phyloP scores from a whole-genome alignment of 2,888 invertebrate genomes.

The Arctia plantaginis region DNA sequence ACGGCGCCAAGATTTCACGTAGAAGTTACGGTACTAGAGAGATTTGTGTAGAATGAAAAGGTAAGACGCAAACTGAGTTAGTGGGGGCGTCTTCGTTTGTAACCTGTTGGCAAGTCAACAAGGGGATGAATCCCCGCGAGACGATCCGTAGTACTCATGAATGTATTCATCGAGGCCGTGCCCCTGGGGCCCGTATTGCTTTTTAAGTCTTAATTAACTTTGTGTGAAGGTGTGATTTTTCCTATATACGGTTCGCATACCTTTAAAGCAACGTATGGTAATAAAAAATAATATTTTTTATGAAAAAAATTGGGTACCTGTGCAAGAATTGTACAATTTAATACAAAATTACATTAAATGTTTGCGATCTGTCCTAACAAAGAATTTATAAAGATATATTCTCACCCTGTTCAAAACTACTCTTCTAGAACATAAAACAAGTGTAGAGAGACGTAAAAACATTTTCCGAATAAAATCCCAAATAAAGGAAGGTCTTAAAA shows the following conservation, averaged over 20 bases:
- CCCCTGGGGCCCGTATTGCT: constrained; percentile 39
- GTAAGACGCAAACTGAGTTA: constrained; percentile 43
- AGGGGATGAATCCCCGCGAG: constrained; percentile 40
- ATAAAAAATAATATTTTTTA: not conserved
- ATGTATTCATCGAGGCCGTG: constrained; percentile 50
- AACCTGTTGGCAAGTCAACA: constrained; percentile 53
- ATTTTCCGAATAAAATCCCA: constrained; percentile 27
- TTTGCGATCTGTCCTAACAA: not conserved
- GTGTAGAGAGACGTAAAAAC: constrained; percentile 35
- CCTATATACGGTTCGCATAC: not conserved
- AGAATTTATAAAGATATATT: not conserved
- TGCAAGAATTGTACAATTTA: not conserved
- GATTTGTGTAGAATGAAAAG: constrained; percentile 26
- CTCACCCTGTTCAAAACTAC: constrained; percentile 9
- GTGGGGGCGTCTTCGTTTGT: constrained; percentile 41
- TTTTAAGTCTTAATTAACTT: constrained; percentile 53
- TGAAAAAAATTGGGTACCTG: not conserved
- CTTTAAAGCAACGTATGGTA: not conserved
- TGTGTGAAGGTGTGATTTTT: constrained; percentile 38
- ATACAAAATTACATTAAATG: not conserved
- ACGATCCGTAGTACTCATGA: constrained; percentile 49
- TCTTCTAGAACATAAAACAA: constrained; percentile 36
- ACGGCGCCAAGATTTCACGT: constrained; percentile 1
- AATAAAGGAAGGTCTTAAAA: constrained; percentile 38
- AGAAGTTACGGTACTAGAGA: constrained; percentile 6